Conservation (phyloP, 2,113 vertebrate species). For the Callocephalon fimbriatum region DNA sequence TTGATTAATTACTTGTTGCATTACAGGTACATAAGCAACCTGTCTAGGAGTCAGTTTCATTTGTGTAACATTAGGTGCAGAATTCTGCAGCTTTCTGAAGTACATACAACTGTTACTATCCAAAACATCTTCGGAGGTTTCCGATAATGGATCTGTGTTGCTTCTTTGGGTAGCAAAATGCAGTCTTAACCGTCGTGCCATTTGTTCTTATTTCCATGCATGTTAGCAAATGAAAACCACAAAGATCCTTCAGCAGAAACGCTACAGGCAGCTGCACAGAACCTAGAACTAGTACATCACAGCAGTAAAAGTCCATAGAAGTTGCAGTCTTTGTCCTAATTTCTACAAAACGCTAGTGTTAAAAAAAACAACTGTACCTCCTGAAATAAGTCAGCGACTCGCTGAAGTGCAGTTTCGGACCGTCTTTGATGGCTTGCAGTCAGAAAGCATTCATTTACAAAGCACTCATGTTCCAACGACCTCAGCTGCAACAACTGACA, state of each 20-base stretch:
- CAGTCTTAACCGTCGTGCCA: conserved; percentile 91
- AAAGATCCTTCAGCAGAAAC: conserved; percentile 62
- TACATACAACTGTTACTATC: conserved; percentile 68
- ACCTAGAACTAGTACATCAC: conserved; percentile 51
- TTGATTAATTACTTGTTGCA: conserved; percentile 75
- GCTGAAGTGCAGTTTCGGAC: conserved; percentile 72
- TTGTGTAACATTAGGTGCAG: conserved; percentile 76
- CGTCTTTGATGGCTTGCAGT: conserved; percentile 75
- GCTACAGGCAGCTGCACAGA: conserved; percentile 82
- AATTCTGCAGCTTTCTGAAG: conserved; percentile 72
- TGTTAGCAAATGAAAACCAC: conserved; percentile 77
- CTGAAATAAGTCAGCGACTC: conserved; percentile 73
- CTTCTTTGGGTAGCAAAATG: conserved; percentile 93
- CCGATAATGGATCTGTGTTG: conserved; percentile 89
- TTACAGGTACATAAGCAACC: conserved; percentile 71
- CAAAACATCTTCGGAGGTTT: conserved; percentile 83
- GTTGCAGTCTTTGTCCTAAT: conserved; percentile 48
- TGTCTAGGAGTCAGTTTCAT: conserved; percentile 85
- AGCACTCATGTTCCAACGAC: conserved; percentile 69
- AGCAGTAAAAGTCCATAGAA: conserved; percentile 45
- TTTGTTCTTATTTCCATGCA: conserved; percentile 87
- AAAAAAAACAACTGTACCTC: conserved; percentile 49
- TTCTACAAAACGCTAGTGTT: conserved; percentile 42
- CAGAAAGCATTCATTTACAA: conserved; percentile 72
- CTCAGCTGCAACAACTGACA: conserved; percentile 73